Evolutionary conservation across 2,888 invertebrate genomes (phyloP).

Genomic region (Cephus runcator): DNA sequence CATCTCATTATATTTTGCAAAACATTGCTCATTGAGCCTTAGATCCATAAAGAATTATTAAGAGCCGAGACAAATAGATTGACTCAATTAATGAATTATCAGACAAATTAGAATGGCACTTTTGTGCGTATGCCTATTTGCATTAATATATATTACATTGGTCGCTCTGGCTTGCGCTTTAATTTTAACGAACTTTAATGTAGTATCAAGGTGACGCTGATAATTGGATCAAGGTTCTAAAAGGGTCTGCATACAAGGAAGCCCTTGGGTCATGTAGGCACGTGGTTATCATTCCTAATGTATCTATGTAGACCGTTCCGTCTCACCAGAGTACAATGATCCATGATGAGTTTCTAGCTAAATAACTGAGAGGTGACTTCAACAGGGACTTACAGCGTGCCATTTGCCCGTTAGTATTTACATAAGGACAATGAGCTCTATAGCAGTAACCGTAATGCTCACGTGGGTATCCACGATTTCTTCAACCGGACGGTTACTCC

Average conservation of each 20-base stretch:
- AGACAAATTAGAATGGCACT: neutral
- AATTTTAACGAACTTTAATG: constrained; percentile 7
- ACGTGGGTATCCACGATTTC: neutral
- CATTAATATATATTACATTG: neutral
- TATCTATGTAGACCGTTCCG: neutral
- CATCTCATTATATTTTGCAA: neutral
- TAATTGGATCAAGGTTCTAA: constrained; percentile 37
- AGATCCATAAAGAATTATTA: neutral
- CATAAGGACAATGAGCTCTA: neutral
- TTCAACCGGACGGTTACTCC: neutral
- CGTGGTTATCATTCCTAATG: neutral
- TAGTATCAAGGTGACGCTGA: constrained; percentile 24
- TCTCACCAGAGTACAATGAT: neutral
- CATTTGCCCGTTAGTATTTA: neutral
- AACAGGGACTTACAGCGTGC: neutral
- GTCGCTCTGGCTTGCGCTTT: neutral
- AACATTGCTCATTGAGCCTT: neutral
- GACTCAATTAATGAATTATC: neutral
- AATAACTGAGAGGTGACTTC: neutral
- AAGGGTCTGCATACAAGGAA: constrained; percentile 1
- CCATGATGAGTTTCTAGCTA: neutral
- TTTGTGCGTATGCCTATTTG: neutral
- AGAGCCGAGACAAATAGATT: neutral
- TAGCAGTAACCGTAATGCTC: neutral
- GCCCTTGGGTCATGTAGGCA: neutral